These are phyloP conservation scores for Sisor rabdophorus DNA, from an alignment of 2,113 vertebrate species.

Conservation along the genomic window DNA sequence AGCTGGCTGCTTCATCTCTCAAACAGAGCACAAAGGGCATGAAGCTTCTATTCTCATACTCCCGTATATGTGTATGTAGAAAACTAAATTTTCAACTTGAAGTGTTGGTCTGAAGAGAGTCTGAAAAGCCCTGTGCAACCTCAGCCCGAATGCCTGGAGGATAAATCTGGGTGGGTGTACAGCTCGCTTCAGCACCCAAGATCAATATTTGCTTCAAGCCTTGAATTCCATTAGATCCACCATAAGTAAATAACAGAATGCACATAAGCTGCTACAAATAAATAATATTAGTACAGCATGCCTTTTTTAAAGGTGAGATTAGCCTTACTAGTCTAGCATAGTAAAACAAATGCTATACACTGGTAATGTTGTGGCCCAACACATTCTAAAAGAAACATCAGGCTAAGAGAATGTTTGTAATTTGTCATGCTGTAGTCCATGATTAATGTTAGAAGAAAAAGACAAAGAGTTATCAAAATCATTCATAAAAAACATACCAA, in stretches of 20 bases:
- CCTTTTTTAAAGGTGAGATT: no score
- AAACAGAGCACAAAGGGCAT: slow-evolving; percentile 10
- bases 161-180: slow-evolving; percentile 28
- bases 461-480: no score
- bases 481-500: no score
- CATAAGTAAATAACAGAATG: not conserved
- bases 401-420: no score
- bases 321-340: no score
- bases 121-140: slow-evolving; percentile 23
- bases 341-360: no score
- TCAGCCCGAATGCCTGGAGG: slow-evolving; percentile 18
- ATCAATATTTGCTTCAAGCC: slow-evolving; percentile 31
- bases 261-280: not conserved
- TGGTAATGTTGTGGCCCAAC: no score
- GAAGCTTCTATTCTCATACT: slow-evolving; percentile 18
- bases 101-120: slow-evolving; percentile 20
- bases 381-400: no score
- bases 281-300: not conserved
- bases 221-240: slow-evolving; percentile 14
- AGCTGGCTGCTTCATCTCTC: slow-evolving; percentile 16
- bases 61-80: slow-evolving; percentile 23
- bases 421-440: no score
- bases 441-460: no score
- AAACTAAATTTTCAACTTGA: slow-evolving; percentile 29
- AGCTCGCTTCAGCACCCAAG: slow-evolving; percentile 4